These are phyloP conservation scores for Heliconius hermathena DNA, from an alignment of 1,140 invertebrate genomes.

Conservation along the genomic window DNA sequence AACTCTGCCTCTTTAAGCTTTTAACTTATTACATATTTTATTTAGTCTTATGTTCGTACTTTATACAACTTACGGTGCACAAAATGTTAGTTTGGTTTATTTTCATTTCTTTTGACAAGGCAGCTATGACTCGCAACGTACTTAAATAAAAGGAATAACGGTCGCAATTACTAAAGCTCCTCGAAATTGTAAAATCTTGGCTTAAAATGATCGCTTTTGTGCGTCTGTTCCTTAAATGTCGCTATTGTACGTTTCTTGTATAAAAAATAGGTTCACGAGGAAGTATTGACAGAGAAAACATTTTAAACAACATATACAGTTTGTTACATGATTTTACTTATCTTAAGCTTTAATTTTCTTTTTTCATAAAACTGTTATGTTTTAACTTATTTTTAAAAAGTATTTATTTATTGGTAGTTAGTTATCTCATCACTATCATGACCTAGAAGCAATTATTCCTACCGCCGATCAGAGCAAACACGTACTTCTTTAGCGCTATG, in stretches of 20 bases:
- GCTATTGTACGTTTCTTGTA: background rate
- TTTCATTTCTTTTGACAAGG: constrained; percentile 21
- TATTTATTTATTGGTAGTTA: no score
- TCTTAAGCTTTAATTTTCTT: no score
- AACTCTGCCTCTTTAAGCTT: constrained; percentile 12
- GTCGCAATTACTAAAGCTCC: constrained; percentile 25
- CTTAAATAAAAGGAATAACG: constrained; percentile 29
- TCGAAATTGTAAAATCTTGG: constrained; percentile 25
- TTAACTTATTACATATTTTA: constrained; percentile 15
- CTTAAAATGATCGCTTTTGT: constrained; percentile 19
- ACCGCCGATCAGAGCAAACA: no score
- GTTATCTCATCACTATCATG: no score
- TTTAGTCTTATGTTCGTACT: constrained; percentile 4
- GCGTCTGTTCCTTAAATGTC: background rate
- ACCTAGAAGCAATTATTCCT: no score
- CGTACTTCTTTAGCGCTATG: no score
- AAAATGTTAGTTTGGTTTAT: constrained; percentile 13
- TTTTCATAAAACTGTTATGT: no score
- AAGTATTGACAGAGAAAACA: background rate
- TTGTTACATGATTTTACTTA: background rate
- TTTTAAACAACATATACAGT: background rate
- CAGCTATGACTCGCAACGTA: constrained; percentile 18
- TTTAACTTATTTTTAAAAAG: no score
- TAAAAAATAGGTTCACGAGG: background rate
- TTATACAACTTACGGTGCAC: constrained; percentile 1